Base-by-base conservation (phyloP, 2,797 vertebrate genomes). In the Anas acuta region DNA sequence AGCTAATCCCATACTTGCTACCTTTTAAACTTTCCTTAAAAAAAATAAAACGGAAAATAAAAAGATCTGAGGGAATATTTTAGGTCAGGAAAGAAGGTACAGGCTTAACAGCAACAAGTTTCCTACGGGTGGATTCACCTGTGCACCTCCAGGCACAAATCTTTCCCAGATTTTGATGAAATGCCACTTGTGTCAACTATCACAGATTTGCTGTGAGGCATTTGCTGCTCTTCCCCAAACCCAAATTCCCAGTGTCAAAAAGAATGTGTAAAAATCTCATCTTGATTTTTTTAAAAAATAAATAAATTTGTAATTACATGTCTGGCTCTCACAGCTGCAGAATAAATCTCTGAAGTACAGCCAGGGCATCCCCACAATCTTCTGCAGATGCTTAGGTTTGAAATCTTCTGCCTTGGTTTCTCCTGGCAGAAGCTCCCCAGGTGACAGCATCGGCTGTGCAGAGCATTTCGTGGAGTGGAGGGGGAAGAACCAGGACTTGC, bases 191-290 rank as follows among this genome's bases (percentile, higher is more conserved):
- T 5, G 12, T 62, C 23, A 66, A 56, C 17, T 91, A 41, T 77
- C 19, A 1, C 25, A 45, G 61, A 61, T 67, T 90, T 75, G 32
- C 47, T 45, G 87, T 17, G 72, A 91, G 39, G 22, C 7, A 26
- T 64, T 93, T 77, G 21, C 56, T 85, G 65, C 66, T 89, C 23
- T 53, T 64, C 57, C 47, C 77, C 47, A 85, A 66, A 32, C 4
- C 33, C 39, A 79, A 35, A 43, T 35, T 60, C 57, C 76, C 21
- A 11, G 39, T 67, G 73, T 64, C 47, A 85, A 82, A 87, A 53
- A 13, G 47, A 88, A 67, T 28, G 69, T 64, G 35, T 39, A 62
- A 87, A 94, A 85, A 70, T 54, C 67, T 84, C 74, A 39, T 26
- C 37, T 65, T 28, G 7, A 25, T 37, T 76, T 67, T 13, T 35